These are phyloP conservation scores for Cervus canadensis DNA, from an alignment of 2,113 vertebrate species.

Conservation along the genomic window DNA sequence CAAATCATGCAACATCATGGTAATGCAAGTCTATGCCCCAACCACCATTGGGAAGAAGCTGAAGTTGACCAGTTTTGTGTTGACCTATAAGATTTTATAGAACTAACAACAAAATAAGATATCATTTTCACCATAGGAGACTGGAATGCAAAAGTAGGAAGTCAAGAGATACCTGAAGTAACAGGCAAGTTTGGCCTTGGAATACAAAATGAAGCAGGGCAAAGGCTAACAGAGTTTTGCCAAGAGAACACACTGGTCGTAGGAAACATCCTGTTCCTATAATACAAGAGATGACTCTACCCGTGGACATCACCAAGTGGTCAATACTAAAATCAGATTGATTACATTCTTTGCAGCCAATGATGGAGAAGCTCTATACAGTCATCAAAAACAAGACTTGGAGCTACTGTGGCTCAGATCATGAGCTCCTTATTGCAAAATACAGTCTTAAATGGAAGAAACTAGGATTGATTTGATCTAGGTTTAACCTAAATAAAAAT, in stretches of 20 bases:
- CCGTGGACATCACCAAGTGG: neutral
- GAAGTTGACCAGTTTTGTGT: neutral
- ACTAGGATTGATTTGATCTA: neutral
- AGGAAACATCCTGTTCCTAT: neutral
- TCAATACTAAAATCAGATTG: neutral
- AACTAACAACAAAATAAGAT: neutral
- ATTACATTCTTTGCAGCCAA: neutral
- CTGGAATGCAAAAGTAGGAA: neutral
- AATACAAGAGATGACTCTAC: neutral
- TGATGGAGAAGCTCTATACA: neutral
- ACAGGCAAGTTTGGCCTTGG: neutral
- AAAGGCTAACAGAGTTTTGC: neutral
- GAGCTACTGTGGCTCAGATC: neutral
- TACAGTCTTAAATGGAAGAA: neutral
- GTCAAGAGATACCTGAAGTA: neutral
- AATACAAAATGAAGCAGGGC: neutral
- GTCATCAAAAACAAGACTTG: neutral
- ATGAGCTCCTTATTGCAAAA: neutral
- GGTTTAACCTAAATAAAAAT: neutral
- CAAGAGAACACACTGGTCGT: neutral
- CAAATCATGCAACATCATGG: neutral
- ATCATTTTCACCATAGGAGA: neutral
- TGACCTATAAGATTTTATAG: neutral
- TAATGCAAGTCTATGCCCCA: neutral
- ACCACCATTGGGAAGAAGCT: neutral